These are phyloP conservation scores for Steinernema scapterisci DNA, from an alignment of 2,888 invertebrate species.

Conservation along the genomic window DNA sequence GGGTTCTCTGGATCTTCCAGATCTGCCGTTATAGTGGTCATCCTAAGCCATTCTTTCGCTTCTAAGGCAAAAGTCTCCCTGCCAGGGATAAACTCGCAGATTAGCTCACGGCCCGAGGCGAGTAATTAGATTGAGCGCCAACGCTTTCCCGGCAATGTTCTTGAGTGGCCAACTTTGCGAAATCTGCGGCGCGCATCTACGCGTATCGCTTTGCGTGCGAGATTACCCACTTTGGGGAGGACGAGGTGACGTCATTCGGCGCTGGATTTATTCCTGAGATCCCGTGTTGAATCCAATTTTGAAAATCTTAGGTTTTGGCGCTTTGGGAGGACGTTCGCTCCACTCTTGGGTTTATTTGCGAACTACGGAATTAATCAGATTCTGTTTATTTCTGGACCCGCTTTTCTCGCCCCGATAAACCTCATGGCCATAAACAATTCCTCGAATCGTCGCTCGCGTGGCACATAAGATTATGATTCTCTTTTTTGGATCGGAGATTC, in stretches of 20 bases:
- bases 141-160: background rate
- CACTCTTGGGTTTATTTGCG: no score
- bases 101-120: constrained; percentile 9
- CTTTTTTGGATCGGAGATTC: no score
- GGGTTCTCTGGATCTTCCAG: no score
- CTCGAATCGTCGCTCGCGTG: no score
- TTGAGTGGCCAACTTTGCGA: constrained; percentile 22
- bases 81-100: background rate
- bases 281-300: background rate
- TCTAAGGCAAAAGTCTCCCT: background rate
- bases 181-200: background rate
- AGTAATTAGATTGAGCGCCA: constrained; percentile 26
- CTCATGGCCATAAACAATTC: no score
- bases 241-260: background rate
- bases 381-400: no score
- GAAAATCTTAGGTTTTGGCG: background rate
- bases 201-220: background rate
- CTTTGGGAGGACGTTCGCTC: background rate
- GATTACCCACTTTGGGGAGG: background rate
- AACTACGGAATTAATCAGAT: no score
- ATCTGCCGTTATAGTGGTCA: no score
- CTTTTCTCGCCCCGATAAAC: no score
- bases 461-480: no score
- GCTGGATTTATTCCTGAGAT: background rate
- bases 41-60: background rate